A percentile compares a stretch with the other conserved stretches of the same genome.
phyloP scores from a whole-genome alignment of 2,888 invertebrate genomes.

The Heliconius ismenius region DNA sequence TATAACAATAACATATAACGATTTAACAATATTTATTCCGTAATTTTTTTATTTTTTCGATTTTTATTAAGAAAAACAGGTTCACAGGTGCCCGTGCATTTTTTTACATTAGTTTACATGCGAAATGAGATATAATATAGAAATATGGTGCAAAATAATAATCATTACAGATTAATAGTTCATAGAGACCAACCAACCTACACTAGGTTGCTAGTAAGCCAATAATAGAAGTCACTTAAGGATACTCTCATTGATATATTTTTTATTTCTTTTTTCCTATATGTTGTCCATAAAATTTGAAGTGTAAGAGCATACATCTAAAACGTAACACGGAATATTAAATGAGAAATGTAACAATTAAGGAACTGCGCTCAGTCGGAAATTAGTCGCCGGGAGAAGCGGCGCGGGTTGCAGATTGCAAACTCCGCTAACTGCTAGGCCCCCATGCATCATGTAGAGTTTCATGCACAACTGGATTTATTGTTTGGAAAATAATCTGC shows the following conservation, averaged over 20 bases:
- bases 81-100: too few species aligned
- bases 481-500: constrained; percentile 42
- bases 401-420: constrained; percentile 58
- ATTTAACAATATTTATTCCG: not conserved
- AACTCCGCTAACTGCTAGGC: constrained; percentile 41
- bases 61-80: not conserved
- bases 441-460: constrained; percentile 35
- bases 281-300: not conserved
- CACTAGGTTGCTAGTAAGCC: too few species aligned
- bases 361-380: constrained; percentile 64
- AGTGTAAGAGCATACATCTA: constrained; percentile 30
- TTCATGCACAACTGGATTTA: constrained; percentile 40
- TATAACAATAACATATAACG: not conserved
- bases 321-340: constrained; percentile 44
- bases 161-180: too few species aligned
- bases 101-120: too few species aligned
- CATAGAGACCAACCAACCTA: too few species aligned
- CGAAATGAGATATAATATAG: too few species aligned
- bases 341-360: constrained; percentile 56
- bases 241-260: not conserved
- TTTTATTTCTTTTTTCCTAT: not conserved
- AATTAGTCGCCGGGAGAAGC: constrained; percentile 72
- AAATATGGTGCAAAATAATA: too few species aligned
- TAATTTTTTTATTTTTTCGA: not conserved
- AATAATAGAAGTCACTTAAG: too few species aligned